Evolutionary conservation across 2,888 invertebrate genomes (phyloP), one percentile per base, ranked within the genome.

Genomic region (Dastarcus helophoroides): DNA sequence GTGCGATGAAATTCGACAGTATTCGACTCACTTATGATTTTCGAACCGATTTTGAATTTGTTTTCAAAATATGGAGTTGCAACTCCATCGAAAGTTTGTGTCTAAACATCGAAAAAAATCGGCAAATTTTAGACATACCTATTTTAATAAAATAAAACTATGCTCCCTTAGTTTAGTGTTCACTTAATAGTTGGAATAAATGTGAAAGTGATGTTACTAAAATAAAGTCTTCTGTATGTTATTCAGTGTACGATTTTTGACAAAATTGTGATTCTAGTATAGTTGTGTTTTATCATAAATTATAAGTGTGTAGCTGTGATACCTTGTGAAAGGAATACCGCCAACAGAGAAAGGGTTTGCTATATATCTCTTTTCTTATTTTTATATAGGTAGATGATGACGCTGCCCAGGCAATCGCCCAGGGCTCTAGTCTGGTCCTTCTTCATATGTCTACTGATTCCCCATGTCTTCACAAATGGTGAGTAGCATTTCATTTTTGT

Each of bases 381-480:
- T 37, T 40, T 40, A 42, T 49, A 51, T 50, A 56, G 55, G 53
- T 54, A 46, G 42, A 49, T 42, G 47, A 57, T 55, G 53, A 51
- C 51, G 52, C 44, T 47, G 48, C 51, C 47, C 40, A 44, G 46
- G 34, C 31, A 42, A 37, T 39, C 41, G 33, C 35, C 43, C 33
- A 43, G 42, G 39, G 39, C 43, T 25, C 40, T 54, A 38, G 46
- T 56, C 49, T 54, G 53, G 49, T 45, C 51, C 42, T 43, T 57
- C 36, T 45, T 59, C 35, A 40, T 56, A 38, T 49, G 60, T 26
- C 44, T 60, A 33, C 44, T 53, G 32, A 51, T 50, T 33, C 55
- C 56, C 41, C 58, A 59, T 47, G 59, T 56, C 40, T 53, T 60
- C 50, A 56, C 58, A 37, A 59, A 53, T 43, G 61, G 61, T 61